Evolutionary conservation across 2,797 vertebrate species (phyloP).

Genomic region (Euthynnus affinis): DNA sequence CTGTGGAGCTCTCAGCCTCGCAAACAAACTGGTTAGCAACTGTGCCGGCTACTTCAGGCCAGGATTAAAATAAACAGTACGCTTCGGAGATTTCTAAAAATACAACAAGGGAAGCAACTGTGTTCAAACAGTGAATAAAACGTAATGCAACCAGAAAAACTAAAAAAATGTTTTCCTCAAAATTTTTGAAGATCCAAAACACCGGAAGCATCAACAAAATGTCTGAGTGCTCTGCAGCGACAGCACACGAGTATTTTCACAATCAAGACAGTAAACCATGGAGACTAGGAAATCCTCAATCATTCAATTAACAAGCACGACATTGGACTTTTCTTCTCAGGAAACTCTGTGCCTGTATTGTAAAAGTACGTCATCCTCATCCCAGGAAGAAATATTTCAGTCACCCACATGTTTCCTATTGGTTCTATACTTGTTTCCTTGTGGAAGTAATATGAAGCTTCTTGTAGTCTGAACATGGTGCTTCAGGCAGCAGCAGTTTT

Average conservation of each 20-base stretch:
- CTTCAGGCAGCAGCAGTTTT: slow-evolving; percentile 42
- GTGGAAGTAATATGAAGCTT: slow-evolving; percentile 38
- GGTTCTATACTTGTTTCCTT: slow-evolving; percentile 13
- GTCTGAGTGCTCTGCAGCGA: neutral
- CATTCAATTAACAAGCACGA: slow-evolving; percentile 3
- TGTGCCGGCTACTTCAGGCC: slow-evolving; percentile 21
- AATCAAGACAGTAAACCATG: slow-evolving; percentile 2
- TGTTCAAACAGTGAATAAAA: slow-evolving; percentile 20
- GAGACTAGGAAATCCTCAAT: neutral
- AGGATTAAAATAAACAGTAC: slow-evolving; percentile 53
- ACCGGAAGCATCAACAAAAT: neutral
- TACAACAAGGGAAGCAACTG: slow-evolving; percentile 23
- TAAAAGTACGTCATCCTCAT: neutral
- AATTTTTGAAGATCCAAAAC: neutral
- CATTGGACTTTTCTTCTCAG: neutral
- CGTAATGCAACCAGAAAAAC: neutral
- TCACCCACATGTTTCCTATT: slow-evolving; percentile 49
- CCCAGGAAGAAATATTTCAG: slow-evolving; percentile 8
- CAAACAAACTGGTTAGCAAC: slow-evolving; percentile 46
- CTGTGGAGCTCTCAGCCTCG: slow-evolving; percentile 31
- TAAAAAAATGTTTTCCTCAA: neutral
- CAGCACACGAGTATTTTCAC: neutral
- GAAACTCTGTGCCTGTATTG: neutral
- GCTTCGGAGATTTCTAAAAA: slow-evolving; percentile 56
- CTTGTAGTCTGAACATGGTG: neutral